Evolutionary conservation across 1,140 invertebrate genomes (phyloP).

Genomic region (Brachionus calyciflorus): DNA sequence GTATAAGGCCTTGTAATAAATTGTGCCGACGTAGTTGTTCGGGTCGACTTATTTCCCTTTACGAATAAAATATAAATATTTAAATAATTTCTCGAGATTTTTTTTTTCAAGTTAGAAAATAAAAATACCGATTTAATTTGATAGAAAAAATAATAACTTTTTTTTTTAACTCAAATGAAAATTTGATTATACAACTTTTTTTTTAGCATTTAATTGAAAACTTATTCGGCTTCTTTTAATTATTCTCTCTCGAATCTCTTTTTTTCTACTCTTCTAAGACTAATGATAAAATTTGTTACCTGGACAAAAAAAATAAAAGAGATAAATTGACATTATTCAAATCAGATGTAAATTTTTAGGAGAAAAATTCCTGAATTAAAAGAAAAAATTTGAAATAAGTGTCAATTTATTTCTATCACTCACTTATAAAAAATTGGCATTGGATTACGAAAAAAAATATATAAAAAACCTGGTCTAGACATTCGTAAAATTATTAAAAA

Average conservation of each 20-base stretch:
- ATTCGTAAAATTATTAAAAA: not conserved
- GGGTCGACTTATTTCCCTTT: conserved; percentile 6
- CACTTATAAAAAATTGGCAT: not conserved
- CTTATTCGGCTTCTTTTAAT: conserved; percentile 28
- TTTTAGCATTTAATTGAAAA: conserved; percentile 40
- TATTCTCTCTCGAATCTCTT: not conserved
- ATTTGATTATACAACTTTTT: conserved; percentile 41
- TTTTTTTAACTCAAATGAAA: not conserved
- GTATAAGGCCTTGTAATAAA: conserved; percentile 20
- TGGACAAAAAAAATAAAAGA: not conserved
- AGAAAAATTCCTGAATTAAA: too few relatives aligned
- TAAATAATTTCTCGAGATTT: conserved; percentile 19
- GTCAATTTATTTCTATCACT: conserved; percentile 44
- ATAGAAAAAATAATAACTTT: conserved; percentile 1
- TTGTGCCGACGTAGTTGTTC: not conserved
- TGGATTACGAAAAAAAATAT: not conserved
- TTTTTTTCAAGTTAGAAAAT: not conserved
- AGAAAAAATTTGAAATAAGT: too few relatives aligned
- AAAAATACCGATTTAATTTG: not conserved
- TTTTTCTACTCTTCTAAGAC: too few relatives aligned
- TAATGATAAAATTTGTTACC: conserved; percentile 21
- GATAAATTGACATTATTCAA: conserved; percentile 41
- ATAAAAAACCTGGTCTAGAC: not conserved
- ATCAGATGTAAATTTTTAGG: conserved; percentile 8
- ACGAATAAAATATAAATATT: conserved; percentile 37